A percentile compares a stretch with the other conserved stretches of the same genome.
These are phyloP conservation scores for Caretta caretta DNA, from an alignment of 2,113 vertebrate genomes.

Conservation along the genomic window DNA sequence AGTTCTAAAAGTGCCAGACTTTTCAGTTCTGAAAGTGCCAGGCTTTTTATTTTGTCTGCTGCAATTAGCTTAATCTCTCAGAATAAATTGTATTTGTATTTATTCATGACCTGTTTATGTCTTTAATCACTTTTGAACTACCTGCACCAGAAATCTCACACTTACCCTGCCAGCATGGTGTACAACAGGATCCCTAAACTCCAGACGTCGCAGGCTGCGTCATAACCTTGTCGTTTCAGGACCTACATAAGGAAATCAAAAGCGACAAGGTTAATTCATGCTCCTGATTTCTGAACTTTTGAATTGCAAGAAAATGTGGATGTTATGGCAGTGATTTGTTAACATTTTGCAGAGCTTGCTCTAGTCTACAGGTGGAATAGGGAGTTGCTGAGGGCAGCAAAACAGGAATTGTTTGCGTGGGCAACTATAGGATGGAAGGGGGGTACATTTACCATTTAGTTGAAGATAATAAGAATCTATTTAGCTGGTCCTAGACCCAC, in stretches of 20 bases:
- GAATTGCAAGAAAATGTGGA: not conserved
- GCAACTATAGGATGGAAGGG: not conserved
- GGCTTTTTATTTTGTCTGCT: not conserved
- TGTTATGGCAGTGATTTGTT: not conserved
- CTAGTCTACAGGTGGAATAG: not conserved
- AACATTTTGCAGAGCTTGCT: not conserved
- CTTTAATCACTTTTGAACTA: not conserved
- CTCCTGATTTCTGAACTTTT: constrained; percentile 4
- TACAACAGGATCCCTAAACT: constrained; percentile 94
- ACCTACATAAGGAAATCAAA: constrained; percentile 77
- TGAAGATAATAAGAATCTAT: not conserved
- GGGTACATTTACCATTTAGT: not conserved
- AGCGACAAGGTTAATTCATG: not conserved
- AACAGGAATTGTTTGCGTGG: not conserved
- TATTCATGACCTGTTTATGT: not conserved
- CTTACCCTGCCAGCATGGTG: constrained; percentile 95
- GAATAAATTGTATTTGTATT: not conserved
- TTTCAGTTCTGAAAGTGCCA: too few species aligned
- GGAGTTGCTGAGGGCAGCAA: not conserved
- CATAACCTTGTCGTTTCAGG: constrained; percentile 94
- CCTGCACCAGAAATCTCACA: not conserved
- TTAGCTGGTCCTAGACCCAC: not conserved
- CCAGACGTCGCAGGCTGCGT: constrained; percentile 97
- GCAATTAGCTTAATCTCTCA: not conserved
- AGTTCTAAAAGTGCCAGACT: not conserved